Evolutionary conservation across 2,113 vertebrate genomes (phyloP).

Genomic region (Calidris pugnax): DNA sequence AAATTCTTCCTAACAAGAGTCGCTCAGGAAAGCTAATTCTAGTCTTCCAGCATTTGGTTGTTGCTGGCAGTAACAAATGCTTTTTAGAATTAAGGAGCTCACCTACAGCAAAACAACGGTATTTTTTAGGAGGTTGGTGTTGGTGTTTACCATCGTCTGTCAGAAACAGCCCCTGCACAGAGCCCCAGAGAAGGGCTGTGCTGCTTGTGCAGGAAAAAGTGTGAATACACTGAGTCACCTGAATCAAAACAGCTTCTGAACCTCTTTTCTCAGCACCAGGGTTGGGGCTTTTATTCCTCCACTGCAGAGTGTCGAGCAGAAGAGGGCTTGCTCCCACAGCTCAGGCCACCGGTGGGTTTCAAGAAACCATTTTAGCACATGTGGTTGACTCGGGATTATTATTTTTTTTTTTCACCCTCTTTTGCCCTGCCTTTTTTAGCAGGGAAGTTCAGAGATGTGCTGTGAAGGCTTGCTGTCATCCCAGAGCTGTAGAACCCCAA

Average conservation of each 20-base stretch:
- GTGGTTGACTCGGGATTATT: fast-evolving
- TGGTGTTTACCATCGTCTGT: background rate
- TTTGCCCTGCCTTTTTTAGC: background rate
- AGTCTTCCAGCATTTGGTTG: background rate
- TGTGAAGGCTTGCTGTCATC: background rate
- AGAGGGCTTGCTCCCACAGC: background rate
- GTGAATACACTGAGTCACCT: background rate
- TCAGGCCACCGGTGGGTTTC: background rate
- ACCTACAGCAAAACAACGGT: background rate
- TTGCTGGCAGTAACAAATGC: background rate
- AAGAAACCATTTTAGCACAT: background rate
- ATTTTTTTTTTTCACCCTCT: background rate
- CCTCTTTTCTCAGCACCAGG: background rate
- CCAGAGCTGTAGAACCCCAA: background rate
- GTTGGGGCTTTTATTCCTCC: background rate
- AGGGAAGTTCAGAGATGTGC: background rate
- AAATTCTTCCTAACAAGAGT: background rate
- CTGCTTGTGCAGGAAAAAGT: fast-evolving
- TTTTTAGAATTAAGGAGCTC: background rate
- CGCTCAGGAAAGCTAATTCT: background rate
- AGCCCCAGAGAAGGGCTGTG: background rate
- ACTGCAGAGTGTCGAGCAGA: background rate
- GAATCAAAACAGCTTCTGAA: background rate
- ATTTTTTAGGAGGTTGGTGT: background rate
- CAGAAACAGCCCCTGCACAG: background rate